These are phyloP conservation scores for Eupithecia tripunctaria DNA, from an alignment of 2,888 invertebrate genomes.

Conservation along the genomic window DNA sequence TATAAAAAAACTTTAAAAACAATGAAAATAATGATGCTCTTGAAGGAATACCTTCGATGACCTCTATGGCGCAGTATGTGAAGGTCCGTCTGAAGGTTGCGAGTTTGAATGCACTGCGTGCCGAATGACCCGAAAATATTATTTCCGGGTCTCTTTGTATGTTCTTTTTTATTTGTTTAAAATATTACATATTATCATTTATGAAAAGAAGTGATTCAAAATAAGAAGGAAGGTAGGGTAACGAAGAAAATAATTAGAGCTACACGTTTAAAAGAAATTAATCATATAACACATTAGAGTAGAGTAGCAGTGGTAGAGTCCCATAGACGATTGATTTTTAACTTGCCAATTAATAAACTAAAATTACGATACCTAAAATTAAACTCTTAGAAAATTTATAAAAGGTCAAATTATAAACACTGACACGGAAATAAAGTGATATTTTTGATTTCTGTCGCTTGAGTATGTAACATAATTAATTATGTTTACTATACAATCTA, in stretches of 20 bases:
- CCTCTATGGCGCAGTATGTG: background rate
- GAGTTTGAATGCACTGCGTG: background rate
- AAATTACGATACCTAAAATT: background rate
- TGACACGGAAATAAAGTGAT: too few species aligned
- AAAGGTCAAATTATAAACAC: too few species aligned
- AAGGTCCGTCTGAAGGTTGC: background rate
- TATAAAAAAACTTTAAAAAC: background rate
- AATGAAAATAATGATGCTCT: background rate
- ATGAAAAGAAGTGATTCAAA: too few species aligned
- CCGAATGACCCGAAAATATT: background rate
- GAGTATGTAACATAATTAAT: too few species aligned
- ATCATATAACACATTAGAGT: background rate
- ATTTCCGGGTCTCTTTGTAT: background rate
- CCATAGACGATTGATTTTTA: background rate
- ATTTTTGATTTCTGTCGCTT: too few species aligned
- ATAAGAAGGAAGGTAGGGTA: background rate
- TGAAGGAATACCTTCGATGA: background rate
- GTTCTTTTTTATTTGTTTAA: too few species aligned
- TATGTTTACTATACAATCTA: too few species aligned
- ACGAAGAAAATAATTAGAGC: background rate
- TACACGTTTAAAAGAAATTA: background rate
- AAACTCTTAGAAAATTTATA: too few species aligned
- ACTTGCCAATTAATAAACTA: background rate
- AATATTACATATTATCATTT: too few species aligned
- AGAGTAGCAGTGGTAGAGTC: too few species aligned